A percentile compares a stretch with the other conserved stretches of the same genome.
phyloP scores from a whole-genome alignment of 2,888 invertebrate genomes.

The Epinotia nisella region DNA sequence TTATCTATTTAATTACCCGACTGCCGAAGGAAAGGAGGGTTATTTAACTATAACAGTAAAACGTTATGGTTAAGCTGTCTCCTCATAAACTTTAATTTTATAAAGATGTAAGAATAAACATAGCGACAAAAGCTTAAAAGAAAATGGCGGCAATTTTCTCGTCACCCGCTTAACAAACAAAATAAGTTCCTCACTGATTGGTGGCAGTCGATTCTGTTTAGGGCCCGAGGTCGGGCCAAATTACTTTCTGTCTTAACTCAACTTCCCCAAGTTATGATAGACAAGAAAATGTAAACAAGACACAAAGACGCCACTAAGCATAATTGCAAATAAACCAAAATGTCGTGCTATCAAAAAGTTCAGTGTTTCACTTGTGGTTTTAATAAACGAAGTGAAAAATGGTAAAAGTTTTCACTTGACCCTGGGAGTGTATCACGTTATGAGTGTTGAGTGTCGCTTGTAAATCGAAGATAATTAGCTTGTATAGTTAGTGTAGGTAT shows the following conservation, averaged over 20 bases:
- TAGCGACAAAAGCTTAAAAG: conserved; percentile 8
- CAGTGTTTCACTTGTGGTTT: conserved; percentile 67
- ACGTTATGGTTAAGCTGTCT: too few relatives aligned
- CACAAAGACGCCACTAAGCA: conserved; percentile 66
- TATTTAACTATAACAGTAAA: too few relatives aligned
- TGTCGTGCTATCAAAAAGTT: conserved; percentile 67
- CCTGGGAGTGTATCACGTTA: conserved; percentile 55
- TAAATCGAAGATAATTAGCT: too few relatives aligned
- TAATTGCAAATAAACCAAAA: conserved; percentile 75
- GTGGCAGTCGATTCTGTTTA: conserved; percentile 41
- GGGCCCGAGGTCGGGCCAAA: conserved; percentile 43
- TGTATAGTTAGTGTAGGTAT: too few relatives aligned
- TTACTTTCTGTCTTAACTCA: conserved; percentile 43
- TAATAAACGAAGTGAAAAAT: conserved; percentile 76
- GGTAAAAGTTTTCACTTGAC: conserved; percentile 69
- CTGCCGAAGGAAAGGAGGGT: too few relatives aligned
- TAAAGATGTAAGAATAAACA: neutral
- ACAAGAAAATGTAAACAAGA: conserved; percentile 66
- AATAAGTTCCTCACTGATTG: conserved; percentile 36
- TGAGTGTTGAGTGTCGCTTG: too few relatives aligned
- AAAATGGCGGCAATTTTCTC: conserved; percentile 20
- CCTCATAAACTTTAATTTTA: too few relatives aligned
- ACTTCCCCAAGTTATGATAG: conserved; percentile 50
- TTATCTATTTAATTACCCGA: too few relatives aligned
- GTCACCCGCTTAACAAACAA: conserved; percentile 38